Percentiles rank a stretch among this genome's conserved stretches.
phyloP scores from a whole-genome alignment of 1,140 invertebrate species.

The Drosophila kikkawai region DNA sequence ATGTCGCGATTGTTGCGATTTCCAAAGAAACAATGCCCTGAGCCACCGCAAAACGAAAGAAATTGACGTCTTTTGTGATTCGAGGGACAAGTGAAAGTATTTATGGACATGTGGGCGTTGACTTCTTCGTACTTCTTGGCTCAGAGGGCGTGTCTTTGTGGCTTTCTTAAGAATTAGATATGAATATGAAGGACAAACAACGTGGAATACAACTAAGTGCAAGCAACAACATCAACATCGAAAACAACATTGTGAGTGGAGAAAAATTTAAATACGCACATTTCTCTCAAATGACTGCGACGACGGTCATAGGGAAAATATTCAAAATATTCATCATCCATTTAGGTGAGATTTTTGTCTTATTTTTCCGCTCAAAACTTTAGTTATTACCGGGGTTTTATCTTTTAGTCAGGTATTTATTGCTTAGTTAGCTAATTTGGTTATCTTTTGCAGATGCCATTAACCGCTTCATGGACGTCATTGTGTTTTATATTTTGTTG shows the following conservation, averaged over 20 bases:
- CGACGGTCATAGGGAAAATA: constrained; percentile 77
- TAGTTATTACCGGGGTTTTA: background rate
- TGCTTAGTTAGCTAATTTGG: constrained; percentile 60
- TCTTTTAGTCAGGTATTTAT: constrained; percentile 15
- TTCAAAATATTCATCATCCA: constrained; percentile 80
- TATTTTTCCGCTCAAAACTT: background rate
- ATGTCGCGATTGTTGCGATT: constrained; percentile 54
- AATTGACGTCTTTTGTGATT: constrained; percentile 39
- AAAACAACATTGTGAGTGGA: constrained; percentile 31
- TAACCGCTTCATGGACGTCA: constrained; percentile 49
- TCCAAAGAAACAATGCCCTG: constrained; percentile 51
- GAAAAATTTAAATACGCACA: constrained; percentile 61
- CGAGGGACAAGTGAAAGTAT: constrained; percentile 38
- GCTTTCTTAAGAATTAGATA: constrained; percentile 64
- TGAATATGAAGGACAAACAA: constrained; percentile 25
- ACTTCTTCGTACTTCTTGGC: constrained; percentile 4
- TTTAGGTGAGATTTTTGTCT: constrained; percentile 29
- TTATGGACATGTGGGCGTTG: constrained; percentile 25
- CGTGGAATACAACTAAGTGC: constrained; percentile 53
- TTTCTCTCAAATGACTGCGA: constrained; percentile 78
- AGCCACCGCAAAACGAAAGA: constrained; percentile 8
- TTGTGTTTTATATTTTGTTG: constrained; percentile 37
- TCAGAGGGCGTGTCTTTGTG: constrained; percentile 27
- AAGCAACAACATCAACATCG: constrained; percentile 48
- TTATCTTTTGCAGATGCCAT: constrained; percentile 42